These are phyloP conservation scores for Eumaeus atala DNA, from an alignment of 1,140 invertebrate species.

Conservation along the genomic window DNA sequence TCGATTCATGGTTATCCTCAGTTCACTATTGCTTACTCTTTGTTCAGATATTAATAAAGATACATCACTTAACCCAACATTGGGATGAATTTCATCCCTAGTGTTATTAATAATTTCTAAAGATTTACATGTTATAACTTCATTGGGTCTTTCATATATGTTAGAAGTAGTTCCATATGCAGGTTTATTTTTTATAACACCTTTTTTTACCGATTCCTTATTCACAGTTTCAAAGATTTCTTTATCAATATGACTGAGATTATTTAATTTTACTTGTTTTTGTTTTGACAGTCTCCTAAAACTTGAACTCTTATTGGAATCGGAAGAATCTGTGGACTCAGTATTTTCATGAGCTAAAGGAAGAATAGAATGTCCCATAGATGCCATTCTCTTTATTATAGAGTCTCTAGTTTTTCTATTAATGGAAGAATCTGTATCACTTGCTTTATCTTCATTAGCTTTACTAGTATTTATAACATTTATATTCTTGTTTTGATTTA, in stretches of 20 bases:
- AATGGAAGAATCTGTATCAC: conserved; percentile 49
- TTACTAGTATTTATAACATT: conserved; percentile 9
- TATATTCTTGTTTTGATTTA: conserved; percentile 22
- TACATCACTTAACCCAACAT: conserved; percentile 29
- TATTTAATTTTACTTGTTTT: conserved; percentile 35
- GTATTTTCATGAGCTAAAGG: conserved; percentile 29
- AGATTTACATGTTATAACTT: conserved; percentile 32
- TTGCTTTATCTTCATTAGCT: conserved; percentile 34
- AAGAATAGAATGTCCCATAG: conserved; percentile 58
- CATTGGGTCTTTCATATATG: conserved; percentile 22
- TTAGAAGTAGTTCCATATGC: conserved; percentile 7
- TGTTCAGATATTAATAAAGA: conserved; percentile 54
- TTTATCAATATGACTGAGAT: conserved; percentile 29
- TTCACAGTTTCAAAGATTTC: conserved; percentile 22
- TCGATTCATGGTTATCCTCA: conserved; percentile 56
- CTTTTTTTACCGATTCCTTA: background rate
- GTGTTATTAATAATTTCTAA: conserved; percentile 11
- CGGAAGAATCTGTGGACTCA: conserved; percentile 47
- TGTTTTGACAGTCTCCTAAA: conserved; percentile 35
- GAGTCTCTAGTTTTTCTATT: conserved; percentile 53
- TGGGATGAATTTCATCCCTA: conserved; percentile 10
- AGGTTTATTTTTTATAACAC: conserved; percentile 24
- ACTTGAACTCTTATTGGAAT: conserved; percentile 33
- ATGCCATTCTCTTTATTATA: conserved; percentile 60
- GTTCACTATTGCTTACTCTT: conserved; percentile 55